Conservation (phyloP, 2,888 invertebrate species). For the Microchrysa polita region DNA sequence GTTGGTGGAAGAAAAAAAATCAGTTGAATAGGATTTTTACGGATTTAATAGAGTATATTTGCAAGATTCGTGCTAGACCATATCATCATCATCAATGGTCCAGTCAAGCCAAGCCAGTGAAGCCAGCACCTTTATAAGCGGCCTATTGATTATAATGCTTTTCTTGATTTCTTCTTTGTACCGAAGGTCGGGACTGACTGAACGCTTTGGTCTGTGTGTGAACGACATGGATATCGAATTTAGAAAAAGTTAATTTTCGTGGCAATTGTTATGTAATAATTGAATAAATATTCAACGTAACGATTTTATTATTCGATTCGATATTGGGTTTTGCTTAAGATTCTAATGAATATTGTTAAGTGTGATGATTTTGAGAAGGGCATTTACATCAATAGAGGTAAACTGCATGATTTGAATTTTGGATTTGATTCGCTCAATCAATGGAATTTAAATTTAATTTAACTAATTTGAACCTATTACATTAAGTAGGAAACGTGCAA, state of each 20-base stretch:
- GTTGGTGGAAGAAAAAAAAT: slow-evolving; percentile 29
- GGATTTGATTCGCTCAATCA: too few species aligned
- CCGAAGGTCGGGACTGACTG: too few species aligned
- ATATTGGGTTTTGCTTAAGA: not conserved
- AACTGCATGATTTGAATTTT: too few species aligned
- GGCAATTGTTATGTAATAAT: slow-evolving; percentile 15
- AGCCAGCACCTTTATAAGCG: too few species aligned
- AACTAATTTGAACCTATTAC: too few species aligned
- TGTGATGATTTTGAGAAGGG: too few species aligned
- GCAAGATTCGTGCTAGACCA: not conserved
- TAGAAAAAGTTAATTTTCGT: slow-evolving; percentile 7
- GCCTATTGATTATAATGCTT: too few species aligned
- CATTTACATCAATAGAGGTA: too few species aligned
- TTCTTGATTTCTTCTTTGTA: too few species aligned
- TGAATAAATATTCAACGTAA: slow-evolving; percentile 4
- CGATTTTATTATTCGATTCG: not conserved
- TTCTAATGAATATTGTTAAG: not conserved
- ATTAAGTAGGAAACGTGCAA: too few species aligned
- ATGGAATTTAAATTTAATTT: too few species aligned
- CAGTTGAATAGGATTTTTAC: slow-evolving; percentile 20
- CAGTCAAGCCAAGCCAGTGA: too few species aligned
- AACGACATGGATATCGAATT: slow-evolving; percentile 6
- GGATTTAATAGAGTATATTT: slow-evolving; percentile 16
- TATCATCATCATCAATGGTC: not conserved
- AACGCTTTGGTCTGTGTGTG: not conserved